Evolutionary conservation across 1,140 invertebrate species (phyloP).

Genomic region (Camponotus pennsylvanicus): DNA sequence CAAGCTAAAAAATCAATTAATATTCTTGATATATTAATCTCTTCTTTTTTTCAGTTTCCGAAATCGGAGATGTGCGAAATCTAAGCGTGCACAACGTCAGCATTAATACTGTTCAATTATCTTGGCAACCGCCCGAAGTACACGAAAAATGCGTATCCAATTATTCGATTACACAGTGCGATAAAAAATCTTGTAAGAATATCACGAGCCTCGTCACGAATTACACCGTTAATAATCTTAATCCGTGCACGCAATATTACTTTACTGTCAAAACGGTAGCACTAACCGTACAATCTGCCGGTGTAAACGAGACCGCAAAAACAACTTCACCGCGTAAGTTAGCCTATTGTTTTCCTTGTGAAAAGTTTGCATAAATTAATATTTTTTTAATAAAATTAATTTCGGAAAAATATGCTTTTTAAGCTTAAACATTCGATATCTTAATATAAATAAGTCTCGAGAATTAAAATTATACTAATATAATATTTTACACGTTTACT

Average conservation of each 20-base stretch:
- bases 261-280: slow-evolving; percentile 62
- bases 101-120: slow-evolving; percentile 28
- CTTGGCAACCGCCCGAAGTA: slow-evolving; percentile 42
- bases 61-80: slow-evolving; percentile 48
- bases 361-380: background rate
- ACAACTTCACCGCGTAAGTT: slow-evolving; percentile 74
- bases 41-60: slow-evolving; percentile 37
- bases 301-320: slow-evolving; percentile 48
- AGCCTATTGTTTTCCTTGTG: background rate
- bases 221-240: slow-evolving; percentile 58
- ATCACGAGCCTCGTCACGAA: background rate
- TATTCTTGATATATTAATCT: background rate
- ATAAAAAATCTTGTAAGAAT: background rate
- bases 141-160: slow-evolving; percentile 40
- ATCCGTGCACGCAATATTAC: slow-evolving; percentile 67
- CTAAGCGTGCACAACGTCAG: background rate
- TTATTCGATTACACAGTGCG: slow-evolving; percentile 54
- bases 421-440: background rate
- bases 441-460: background rate
- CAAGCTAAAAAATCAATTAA: background rate
- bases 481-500: background rate
- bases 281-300: slow-evolving; percentile 50
- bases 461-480: background rate
- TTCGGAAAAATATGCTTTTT: background rate
- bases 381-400: background rate